Evolutionary conservation across 1,140 invertebrate genomes (phyloP), one percentile per base, ranked within the genome.

Genomic region (Vollenhovia emeryi): DNA sequence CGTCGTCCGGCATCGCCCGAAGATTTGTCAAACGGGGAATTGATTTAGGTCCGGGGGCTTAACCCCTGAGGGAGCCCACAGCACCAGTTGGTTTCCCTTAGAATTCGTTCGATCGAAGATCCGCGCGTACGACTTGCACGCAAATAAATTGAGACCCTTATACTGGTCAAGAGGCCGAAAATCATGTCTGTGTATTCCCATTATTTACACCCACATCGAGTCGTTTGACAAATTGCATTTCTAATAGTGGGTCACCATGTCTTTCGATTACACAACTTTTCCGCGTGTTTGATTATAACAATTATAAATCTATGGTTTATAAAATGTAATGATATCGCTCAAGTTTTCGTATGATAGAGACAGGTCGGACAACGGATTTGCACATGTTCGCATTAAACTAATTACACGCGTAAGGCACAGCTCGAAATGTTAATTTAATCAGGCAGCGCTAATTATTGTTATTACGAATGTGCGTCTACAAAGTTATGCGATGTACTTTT

Each of bases 1-100:
- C 82, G 87, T 91, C 88, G 90, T 79, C 84, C 85, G 64, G 86
- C 87, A 91, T 91, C 87, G 88, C 79, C 87, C 86, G 87, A 90
- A 89, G 90, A 91, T 91, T 91, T 91, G 90, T 91, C 90, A 89
- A 91, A 86, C 87, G 87, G 86, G 62, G 90, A 91, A 91, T 91
- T 91, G 90, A 91, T 91, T 91, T 91, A 91, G 88, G 90, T 89
- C 48, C 79, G 30, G 45, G 57, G 74, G 84, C 71, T 91, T 91
- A 89, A 91, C 85, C 87, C 90, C 75, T 62, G 40, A 66, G 90
- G 85, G 86, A 88, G 69, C 75, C 82, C 71, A 66, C 88, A 86
- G 82, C 48, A 75, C 66, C 87, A 87, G 75, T 87, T 59, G 86
- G 86, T 90, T 90, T 87, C 83, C 88, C 73, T 83, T 90, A 74